Percentiles rank a stretch among this genome's conserved stretches.
Evolutionary conservation across 2,113 vertebrate genomes (phyloP).

Genomic region (Nymphicus hollandicus): DNA sequence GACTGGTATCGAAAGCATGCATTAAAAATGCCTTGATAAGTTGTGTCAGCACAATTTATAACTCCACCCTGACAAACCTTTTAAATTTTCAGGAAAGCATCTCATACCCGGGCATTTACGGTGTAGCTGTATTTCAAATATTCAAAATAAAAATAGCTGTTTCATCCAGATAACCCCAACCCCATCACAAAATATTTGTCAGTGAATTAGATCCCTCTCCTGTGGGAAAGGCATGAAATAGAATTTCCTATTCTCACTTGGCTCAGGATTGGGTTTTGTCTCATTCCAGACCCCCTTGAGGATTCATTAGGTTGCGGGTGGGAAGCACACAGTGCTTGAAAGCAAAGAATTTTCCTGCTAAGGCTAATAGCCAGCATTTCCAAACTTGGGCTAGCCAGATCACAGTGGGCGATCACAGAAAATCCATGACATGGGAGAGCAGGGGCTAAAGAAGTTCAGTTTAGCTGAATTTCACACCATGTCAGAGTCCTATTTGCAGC

Average conservation of each 20-base stretch:
- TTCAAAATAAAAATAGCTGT: neutral
- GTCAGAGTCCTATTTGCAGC: slow-evolving; percentile 51
- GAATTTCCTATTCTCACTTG: neutral
- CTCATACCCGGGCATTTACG: neutral
- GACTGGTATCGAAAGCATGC: rapidly evolving
- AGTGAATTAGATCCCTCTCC: neutral
- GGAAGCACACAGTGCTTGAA: neutral
- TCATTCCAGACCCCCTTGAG: slow-evolving; percentile 18
- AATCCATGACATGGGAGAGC: slow-evolving; percentile 41
- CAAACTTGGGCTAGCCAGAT: slow-evolving; percentile 38
- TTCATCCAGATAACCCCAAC: neutral
- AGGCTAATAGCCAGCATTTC: slow-evolving; percentile 25
- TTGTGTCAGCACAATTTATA: rapidly evolving
- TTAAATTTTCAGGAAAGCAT: neutral
- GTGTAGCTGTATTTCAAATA: neutral
- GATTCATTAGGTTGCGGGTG: neutral
- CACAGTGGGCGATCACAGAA: slow-evolving; percentile 42
- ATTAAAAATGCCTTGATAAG: neutral
- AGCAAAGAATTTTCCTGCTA: slow-evolving; percentile 5
- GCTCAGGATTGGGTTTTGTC: neutral
- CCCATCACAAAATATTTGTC: neutral
- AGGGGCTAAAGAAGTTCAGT: slow-evolving; percentile 55
- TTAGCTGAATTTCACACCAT: slow-evolving; percentile 58
- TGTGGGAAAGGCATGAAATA: neutral
- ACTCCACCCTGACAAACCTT: neutral